Evolutionary conservation across 2,888 invertebrate species (phyloP).

Genomic region (Tiliacea citrago): DNA sequence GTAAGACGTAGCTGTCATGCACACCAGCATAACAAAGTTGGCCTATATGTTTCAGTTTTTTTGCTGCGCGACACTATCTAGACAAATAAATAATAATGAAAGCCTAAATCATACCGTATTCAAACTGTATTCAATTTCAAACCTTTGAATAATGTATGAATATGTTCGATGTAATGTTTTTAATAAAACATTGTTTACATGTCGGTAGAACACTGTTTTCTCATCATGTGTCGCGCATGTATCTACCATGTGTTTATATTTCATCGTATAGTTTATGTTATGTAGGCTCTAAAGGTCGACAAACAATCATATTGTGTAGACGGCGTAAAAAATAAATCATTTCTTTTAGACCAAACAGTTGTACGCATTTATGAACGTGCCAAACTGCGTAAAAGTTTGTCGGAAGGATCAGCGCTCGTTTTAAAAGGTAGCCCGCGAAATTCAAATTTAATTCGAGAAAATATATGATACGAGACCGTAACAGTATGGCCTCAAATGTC

Average conservation of each 20-base stretch:
- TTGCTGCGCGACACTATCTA: not conserved
- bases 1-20: no score
- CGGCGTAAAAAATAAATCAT: not conserved
- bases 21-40: no score
- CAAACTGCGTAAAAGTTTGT: no score
- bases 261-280: slow-evolving; percentile 51
- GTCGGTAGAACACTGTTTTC: slow-evolving; percentile 43
- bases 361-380: no score
- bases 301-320: slow-evolving; percentile 27
- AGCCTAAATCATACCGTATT: not conserved
- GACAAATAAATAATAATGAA: not conserved
- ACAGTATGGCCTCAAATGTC: no score
- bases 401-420: no score
- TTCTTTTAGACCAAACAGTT: no score
- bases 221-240: slow-evolving; percentile 50
- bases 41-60: no score
- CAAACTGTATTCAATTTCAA: not conserved
- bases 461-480: no score
- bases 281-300: slow-evolving; percentile 29
- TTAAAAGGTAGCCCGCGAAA: no score
- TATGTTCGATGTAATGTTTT: slow-evolving; percentile 42
- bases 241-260: slow-evolving; percentile 49
- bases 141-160: slow-evolving; percentile 6
- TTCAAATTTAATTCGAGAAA: no score
- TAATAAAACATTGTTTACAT: slow-evolving; percentile 51